Conservation (phyloP, 53 echinoderm and acorn worm species). For the Temnopleurus reevesii region DNA sequence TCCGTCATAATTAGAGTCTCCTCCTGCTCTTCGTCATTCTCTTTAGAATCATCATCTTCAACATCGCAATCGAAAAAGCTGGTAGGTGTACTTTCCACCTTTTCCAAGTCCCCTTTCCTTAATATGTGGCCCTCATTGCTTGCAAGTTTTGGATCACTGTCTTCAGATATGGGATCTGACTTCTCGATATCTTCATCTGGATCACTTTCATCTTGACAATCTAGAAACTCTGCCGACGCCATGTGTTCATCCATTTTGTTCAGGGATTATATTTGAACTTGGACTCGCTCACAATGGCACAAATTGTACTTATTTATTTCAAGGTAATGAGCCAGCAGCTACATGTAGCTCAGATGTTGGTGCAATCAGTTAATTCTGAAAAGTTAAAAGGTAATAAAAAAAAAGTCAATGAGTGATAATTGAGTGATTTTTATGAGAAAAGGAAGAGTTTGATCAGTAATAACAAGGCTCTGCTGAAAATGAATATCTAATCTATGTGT, state of each 20-base stretch:
- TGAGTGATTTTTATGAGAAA: too few species aligned
- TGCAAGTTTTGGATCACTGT: not conserved
- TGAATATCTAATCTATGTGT: too few species aligned
- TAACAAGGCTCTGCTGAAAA: too few species aligned
- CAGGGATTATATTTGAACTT: too few species aligned
- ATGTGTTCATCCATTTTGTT: not conserved
- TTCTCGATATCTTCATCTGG: not conserved
- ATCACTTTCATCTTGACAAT: not conserved
- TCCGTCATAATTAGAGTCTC: not conserved
- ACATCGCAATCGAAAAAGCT: slow-evolving; percentile 2
- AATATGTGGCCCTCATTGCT: not conserved
- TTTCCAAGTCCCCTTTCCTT: not conserved
- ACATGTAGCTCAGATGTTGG: too few species aligned
- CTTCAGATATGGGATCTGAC: not conserved
- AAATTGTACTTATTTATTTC: too few species aligned
- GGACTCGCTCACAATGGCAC: too few species aligned
- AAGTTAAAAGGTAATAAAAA: too few species aligned
- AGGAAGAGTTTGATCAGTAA: too few species aligned
- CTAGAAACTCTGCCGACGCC: not conserved
- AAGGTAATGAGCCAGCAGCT: too few species aligned
- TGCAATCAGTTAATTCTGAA: too few species aligned
- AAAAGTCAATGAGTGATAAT: too few species aligned
- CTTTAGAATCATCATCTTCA: not conserved
- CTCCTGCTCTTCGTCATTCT: not conserved
- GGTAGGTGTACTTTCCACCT: not conserved